Percentiles rank a stretch among this genome's conserved stretches.
Conservation (phyloP, 1,140 invertebrate genomes). For the Drosophila fuyamai region DNA sequence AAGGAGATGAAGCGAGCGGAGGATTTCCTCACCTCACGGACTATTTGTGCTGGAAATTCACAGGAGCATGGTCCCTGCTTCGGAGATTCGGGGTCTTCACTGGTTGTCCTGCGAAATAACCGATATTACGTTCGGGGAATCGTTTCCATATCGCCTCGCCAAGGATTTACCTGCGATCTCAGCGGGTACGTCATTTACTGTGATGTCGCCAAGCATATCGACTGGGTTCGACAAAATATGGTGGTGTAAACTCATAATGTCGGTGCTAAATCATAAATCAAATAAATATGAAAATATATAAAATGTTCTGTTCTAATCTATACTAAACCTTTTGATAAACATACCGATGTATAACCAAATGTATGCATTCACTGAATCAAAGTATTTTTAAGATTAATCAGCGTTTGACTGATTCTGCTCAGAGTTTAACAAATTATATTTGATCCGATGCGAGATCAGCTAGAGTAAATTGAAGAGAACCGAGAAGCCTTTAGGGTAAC, state of each 20-base stretch:
- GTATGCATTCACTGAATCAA: no score
- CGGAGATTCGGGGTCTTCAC: constrained; percentile 14
- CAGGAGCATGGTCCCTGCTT: constrained; percentile 13
- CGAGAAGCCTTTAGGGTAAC: no score
- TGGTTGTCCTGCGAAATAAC: constrained; percentile 14
- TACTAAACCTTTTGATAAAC: no score
- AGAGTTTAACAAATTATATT: no score
- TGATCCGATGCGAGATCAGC: no score
- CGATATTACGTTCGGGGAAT: constrained; percentile 9
- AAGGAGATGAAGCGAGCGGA: constrained; percentile 8
- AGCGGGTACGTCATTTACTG: constrained; percentile 24
- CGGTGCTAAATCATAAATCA: no score
- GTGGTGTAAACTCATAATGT: neutral
- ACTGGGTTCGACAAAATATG: constrained; percentile 20
- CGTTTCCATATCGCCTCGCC: constrained; percentile 8
- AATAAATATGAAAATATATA: no score
- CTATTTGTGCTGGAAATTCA: constrained; percentile 4
- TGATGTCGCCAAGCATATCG: constrained; percentile 15
- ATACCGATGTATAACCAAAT: no score
- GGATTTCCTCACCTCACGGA: constrained; percentile 12
- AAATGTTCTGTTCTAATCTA: no score
- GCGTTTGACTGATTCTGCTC: no score
- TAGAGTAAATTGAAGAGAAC: no score
- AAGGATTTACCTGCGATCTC: constrained; percentile 7
- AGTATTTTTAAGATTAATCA: no score